Evolutionary conservation across 2,797 vertebrate genomes (phyloP).

Genomic region (Podargus strigoides): DNA sequence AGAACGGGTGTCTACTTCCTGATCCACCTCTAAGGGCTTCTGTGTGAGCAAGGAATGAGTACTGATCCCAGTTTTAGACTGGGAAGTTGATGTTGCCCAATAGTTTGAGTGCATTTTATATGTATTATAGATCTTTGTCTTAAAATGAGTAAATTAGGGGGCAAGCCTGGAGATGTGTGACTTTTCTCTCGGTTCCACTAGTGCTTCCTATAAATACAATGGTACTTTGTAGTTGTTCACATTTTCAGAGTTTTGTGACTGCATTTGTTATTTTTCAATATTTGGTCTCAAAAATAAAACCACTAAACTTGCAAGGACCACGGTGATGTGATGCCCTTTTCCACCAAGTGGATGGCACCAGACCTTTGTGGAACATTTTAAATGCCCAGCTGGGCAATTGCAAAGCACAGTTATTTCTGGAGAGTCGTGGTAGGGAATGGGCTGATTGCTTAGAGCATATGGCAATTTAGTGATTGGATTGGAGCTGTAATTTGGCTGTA

Average conservation of each 20-base stretch:
- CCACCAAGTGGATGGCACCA: background rate
- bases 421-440: constrained; percentile 23
- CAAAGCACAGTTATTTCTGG: constrained; percentile 39
- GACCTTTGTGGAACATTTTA: background rate
- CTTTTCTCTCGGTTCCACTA: background rate
- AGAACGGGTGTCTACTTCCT: background rate
- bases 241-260: background rate
- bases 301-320: background rate
- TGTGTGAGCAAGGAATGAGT: background rate
- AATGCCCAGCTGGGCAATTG: constrained; percentile 43
- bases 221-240: background rate
- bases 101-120: background rate
- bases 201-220: background rate
- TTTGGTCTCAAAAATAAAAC: background rate
- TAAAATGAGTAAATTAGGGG: background rate
- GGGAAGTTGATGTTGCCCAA: background rate
- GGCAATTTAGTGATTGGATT: constrained; percentile 28
- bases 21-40: background rate
- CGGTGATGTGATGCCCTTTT: background rate
- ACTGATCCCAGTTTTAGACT: background rate
- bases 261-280: background rate
- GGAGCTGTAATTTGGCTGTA: background rate
- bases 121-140: background rate
- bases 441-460: constrained; percentile 51
- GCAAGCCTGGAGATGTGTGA: background rate